A percentile compares a stretch with the other conserved stretches of the same genome.
Evolutionary conservation across 2,113 vertebrate species (phyloP).

Genomic region (Sturnira hondurensis): DNA sequence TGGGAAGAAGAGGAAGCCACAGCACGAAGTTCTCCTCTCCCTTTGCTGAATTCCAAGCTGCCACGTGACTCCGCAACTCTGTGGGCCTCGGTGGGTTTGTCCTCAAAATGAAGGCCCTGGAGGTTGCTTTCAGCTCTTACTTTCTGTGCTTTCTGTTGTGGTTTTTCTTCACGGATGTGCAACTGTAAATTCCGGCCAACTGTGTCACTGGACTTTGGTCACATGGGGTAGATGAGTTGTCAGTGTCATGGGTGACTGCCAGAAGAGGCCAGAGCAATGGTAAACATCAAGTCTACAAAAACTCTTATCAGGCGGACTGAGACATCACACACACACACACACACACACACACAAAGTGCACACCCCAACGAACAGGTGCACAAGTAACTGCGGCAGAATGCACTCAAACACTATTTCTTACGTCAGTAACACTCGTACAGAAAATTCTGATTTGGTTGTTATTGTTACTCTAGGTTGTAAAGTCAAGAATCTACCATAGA

Average conservation of each 20-base stretch:
- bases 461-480: not conserved
- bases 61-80: fast-evolving
- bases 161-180: not conserved
- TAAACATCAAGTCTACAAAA: not conserved
- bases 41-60: not conserved
- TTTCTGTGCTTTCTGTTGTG: conserved; percentile 27
- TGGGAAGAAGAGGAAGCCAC: not conserved
- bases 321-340: conserved; percentile 31
- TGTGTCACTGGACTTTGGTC: not conserved
- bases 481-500: conserved; percentile 52
- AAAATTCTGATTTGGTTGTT: not conserved
- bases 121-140: not conserved
- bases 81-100: not conserved
- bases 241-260: not conserved
- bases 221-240: not conserved
- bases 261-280: not conserved
- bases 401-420: not conserved
- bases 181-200: not conserved
- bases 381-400: conserved; percentile 43
- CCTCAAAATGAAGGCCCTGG: not conserved
- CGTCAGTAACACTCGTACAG: not conserved
- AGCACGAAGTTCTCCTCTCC: not conserved
- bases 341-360: not conserved
- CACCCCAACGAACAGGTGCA: conserved; percentile 60
- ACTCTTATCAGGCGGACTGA: not conserved